Evolutionary conservation across 2,797 vertebrate genomes (phyloP), one percentile per base, ranked within the genome.

Genomic region (Gymnoscopelus microlampas): DNA sequence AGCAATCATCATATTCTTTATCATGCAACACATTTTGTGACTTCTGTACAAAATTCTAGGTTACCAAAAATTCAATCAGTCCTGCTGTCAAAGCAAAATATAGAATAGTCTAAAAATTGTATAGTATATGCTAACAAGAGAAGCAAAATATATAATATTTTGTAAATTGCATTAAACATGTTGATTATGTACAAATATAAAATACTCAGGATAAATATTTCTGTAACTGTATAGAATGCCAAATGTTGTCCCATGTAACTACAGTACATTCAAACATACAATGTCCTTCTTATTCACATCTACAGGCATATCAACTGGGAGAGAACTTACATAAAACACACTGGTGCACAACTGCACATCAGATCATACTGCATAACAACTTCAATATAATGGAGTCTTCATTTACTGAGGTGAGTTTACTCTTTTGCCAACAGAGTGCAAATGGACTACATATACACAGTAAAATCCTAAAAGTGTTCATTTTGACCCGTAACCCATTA

Each of bases 341-440:
- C 39, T 19, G 19, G 19, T 19, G 19, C 19, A 19, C 19, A 19
- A 19, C 19, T 19, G 50, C 44, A 77, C 13, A 63, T 50, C 56
- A 57, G 35, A 54, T 59, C 29, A 68, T 71, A 60, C 1, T 54
- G 71, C 51, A 63, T 44, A 57, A 11, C 19, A 55, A 1, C 29
- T 11, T 51, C 39, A 39, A 49, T n/a, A 47, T 2, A n/a, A 65
- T 29, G 26, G 26, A 29, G 32, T 32, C 4, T 32, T 39, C 8
- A 39, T 39, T 39, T 63, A 9, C 35, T 76, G 23, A 75, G 62
- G 66, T 59, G 56, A 66, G 73, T 71, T 76, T 56, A 72, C 48
- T 71, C 48, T 80, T 87, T 85, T 82, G 72, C 65, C 69, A 73
- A 59, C 56, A 65, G 58, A 58, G 39, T 8, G 11, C 1, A 23